Evolutionary conservation across 1,140 invertebrate genomes (phyloP).

Genomic region (Caenorhabditis inopinata): DNA sequence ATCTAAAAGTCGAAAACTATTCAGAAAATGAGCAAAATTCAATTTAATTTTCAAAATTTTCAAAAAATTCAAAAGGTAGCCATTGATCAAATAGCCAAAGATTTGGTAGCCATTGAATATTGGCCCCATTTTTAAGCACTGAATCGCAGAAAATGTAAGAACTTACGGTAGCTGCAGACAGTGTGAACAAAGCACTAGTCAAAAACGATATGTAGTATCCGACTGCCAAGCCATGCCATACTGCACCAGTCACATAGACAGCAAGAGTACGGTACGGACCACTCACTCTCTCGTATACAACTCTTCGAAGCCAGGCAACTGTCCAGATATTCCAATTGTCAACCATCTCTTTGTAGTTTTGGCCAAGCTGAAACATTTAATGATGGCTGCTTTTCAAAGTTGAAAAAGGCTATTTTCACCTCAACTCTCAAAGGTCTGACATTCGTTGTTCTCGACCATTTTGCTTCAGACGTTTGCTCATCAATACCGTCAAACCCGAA

Average conservation of each 20-base stretch:
- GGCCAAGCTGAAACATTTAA: conserved; percentile 4
- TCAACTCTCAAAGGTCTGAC: neutral
- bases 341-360: conserved; percentile 24
- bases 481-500: neutral
- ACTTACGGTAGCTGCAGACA: neutral
- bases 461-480: neutral
- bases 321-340: conserved; percentile 25
- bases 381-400: too few relatives aligned
- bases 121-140: too few relatives aligned
- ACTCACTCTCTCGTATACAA: neutral
- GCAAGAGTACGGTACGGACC: conserved; percentile 15
- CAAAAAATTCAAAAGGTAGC: too few relatives aligned
- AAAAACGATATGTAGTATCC: conserved; percentile 16
- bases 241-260: neutral
- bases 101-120: too few relatives aligned
- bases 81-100: too few relatives aligned
- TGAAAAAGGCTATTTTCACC: neutral
- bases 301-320: neutral
- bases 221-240: neutral
- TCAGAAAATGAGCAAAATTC: too few relatives aligned
- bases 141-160: neutral
- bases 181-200: neutral
- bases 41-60: too few relatives aligned
- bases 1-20: too few relatives aligned
- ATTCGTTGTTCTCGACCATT: neutral